A percentile compares a stretch with the other conserved stretches of the same genome.
Evolutionary conservation across 1,140 invertebrate species (phyloP).

Genomic region (Polypedilum pembai): DNA sequence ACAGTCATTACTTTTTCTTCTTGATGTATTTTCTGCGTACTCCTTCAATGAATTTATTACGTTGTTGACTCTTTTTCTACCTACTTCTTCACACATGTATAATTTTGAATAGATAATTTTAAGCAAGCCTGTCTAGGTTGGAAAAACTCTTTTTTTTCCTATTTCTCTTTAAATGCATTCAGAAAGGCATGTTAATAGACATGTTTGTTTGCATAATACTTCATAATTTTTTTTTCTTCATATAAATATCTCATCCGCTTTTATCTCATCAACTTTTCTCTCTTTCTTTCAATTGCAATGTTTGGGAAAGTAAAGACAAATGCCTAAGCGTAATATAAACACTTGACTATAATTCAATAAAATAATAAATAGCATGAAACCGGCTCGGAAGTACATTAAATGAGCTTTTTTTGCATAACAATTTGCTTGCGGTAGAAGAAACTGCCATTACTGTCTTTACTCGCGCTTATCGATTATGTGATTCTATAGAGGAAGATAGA

Average conservation of each 20-base stretch:
- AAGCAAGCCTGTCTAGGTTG: no score
- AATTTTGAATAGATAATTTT: no score
- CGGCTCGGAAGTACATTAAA: not conserved
- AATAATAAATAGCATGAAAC: slow-evolving; percentile 2
- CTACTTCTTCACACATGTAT: no score
- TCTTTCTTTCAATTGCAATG: not conserved
- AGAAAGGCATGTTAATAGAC: not conserved
- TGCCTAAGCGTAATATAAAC: not conserved
- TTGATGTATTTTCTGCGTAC: not conserved
- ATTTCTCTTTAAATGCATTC: not conserved
- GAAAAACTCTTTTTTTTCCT: not conserved
- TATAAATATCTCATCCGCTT: not conserved
- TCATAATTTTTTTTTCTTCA: not conserved
- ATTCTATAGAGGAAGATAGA: not conserved
- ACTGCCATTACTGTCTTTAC: not conserved
- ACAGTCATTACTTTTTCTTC: not conserved
- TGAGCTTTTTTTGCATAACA: not conserved
- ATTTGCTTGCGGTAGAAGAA: not conserved
- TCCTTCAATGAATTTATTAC: no score
- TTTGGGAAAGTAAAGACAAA: slow-evolving; percentile 4
- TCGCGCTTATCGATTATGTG: not conserved
- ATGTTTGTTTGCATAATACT: not conserved
- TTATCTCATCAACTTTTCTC: slow-evolving; percentile 6
- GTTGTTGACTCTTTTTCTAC: no score
- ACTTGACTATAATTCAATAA: not conserved